phyloP scores from a whole-genome alignment of 2,113 vertebrate genomes.

The Puntigrus tetrazona region DNA sequence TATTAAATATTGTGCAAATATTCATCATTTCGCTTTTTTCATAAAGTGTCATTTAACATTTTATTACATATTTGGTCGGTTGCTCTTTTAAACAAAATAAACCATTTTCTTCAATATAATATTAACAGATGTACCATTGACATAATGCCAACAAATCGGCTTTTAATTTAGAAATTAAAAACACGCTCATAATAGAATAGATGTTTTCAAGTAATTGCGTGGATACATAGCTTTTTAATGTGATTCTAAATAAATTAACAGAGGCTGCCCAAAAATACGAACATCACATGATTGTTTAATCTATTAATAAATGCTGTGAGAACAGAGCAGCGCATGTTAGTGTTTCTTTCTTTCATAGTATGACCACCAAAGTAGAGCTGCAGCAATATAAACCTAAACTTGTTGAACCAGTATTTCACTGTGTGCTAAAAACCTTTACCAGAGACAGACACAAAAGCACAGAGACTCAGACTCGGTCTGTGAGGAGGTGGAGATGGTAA shows the following conservation, averaged over 20 bases:
- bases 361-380: constrained; percentile 31
- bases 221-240: neutral
- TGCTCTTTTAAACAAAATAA: neutral
- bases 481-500: neutral
- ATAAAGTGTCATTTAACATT: neutral
- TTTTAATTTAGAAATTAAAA: neutral
- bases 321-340: neutral
- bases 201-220: neutral
- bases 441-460: constrained; percentile 29
- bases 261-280: neutral
- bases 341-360: neutral
- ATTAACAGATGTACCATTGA: neutral
- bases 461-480: neutral
- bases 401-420: constrained; percentile 33
- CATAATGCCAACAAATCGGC: neutral
- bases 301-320: neutral
- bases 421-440: neutral
- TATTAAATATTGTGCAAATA: too few species aligned
- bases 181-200: neutral
- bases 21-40: too few species aligned
- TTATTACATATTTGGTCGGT: neutral
- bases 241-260: neutral
- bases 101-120: neutral
- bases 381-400: constrained; percentile 39
- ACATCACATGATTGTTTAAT: neutral